Conservation (phyloP, 1,140 invertebrate species). For the Drosophila orosa region DNA sequence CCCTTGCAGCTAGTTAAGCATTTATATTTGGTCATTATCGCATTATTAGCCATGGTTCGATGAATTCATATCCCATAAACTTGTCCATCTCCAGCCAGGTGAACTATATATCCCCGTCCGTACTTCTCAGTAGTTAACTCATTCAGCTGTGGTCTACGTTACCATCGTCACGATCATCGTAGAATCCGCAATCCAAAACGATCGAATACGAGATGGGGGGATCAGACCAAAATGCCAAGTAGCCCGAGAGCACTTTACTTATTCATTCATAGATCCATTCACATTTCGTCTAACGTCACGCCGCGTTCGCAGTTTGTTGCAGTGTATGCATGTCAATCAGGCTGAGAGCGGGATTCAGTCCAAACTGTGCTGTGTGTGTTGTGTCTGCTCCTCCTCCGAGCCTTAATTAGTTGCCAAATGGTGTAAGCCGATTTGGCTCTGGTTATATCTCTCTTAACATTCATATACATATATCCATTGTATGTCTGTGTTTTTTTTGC, state of each 20-base stretch:
- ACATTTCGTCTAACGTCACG: slow-evolving; percentile 41
- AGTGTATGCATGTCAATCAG: slow-evolving; percentile 59
- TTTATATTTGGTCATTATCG: slow-evolving; percentile 10
- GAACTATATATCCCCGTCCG: slow-evolving; percentile 26
- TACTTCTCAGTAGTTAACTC: slow-evolving; percentile 7
- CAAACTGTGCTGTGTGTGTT: slow-evolving; percentile 5
- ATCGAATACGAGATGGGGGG: not conserved
- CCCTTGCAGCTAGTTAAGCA: not conserved
- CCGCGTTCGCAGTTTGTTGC: slow-evolving; percentile 27
- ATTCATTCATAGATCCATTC: slow-evolving; percentile 58
- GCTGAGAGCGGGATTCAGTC: slow-evolving; percentile 4
- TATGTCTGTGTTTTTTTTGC: slow-evolving; percentile 30
- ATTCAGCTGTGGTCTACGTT: slow-evolving; percentile 40
- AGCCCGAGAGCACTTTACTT: slow-evolving; percentile 19
- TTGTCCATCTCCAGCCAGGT: slow-evolving; percentile 12
- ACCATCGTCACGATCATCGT: slow-evolving; percentile 21
- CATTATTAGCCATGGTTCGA: slow-evolving; percentile 8
- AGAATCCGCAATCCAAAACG: slow-evolving; percentile 2
- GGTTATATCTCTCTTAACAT: slow-evolving; percentile 11
- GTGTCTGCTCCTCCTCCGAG: not conserved
- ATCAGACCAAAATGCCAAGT: slow-evolving; percentile 38
- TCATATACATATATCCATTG: not conserved
- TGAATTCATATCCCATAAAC: not conserved
- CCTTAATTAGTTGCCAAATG: slow-evolving; percentile 57
- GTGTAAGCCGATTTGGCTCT: slow-evolving; percentile 27